Evolutionary conservation across 2,797 vertebrate genomes (phyloP), one percentile per base, ranked within the genome.

Genomic region (Rhynchonycteris naso): DNA sequence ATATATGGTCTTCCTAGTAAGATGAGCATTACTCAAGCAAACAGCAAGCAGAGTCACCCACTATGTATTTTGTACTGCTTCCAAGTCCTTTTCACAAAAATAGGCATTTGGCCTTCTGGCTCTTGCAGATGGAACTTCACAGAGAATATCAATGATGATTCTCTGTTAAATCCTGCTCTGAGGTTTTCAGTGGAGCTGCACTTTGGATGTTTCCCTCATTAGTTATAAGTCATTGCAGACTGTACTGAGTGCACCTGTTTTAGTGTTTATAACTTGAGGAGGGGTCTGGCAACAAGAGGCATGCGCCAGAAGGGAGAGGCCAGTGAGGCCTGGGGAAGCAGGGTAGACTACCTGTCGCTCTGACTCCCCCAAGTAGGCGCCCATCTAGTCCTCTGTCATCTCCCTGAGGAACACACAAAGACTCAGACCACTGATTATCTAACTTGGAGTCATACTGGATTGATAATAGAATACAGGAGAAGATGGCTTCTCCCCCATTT

Each of bases 71-170:
- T 56, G 47, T 50, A 22, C 16, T 47, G 68, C 76, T 80, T 91
- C 81, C 80, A 88, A 83, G 38, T 75, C 69, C 75, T 83, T 89
- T 86, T 80, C 35, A 54, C 35, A 54, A 54, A 85, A 81, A 85
- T 7, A 88, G 19, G 43, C 12, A 28, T 28, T 35, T 24, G 35
- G 30, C 18, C 16, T 56, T 82, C 38, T 69, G 38, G 15, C 56
- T 92, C 56, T 86, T 22, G 43, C 2, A 1, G 1, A 14, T 4
- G 63, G 43, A 74, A 4, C 0, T 33, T 24, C 63, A 16, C 38
- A 30, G 9, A 82, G 0, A 4, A 30, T 22, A 56, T 63, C 18
- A 26, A 7, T 33, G 68, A 14, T 61, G 56, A 86, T 72, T 95
- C 66, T 90, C 54, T 75, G 68, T 93, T 78, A 61, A 91, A 74